Conservation (phyloP, 2,113 vertebrate species). For the Barnardius zonarius region DNA sequence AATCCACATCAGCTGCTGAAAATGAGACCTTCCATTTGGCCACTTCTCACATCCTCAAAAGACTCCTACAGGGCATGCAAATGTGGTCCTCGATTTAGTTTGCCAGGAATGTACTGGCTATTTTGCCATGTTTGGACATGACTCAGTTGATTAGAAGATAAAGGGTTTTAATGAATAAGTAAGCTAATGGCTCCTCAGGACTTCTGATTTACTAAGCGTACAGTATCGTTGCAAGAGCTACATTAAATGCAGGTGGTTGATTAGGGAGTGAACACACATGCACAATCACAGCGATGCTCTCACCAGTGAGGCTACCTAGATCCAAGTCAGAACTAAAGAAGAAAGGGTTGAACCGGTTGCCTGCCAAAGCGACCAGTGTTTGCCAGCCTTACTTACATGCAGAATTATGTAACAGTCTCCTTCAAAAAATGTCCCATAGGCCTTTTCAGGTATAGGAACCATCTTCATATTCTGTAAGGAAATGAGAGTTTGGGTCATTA, state of each 20-base stretch:
- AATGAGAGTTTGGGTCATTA: neutral
- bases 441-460: conserved; percentile 79
- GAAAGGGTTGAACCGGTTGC: neutral
- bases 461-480: conserved; percentile 84
- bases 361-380: neutral
- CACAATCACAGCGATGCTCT: neutral
- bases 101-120: neutral
- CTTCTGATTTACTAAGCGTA: neutral
- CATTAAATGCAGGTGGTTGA: neutral
- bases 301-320: neutral
- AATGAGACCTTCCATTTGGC: neutral
- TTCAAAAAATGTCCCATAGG: conserved; percentile 87
- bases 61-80: neutral
- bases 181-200: neutral
- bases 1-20: neutral
- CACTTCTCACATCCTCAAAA: neutral
- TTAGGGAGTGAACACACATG: neutral
- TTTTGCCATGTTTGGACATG: neutral
- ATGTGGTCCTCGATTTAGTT: neutral
- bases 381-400: conserved; percentile 72
- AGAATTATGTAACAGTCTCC: conserved; percentile 89
- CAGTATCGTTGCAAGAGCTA: neutral
- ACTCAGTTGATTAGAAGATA: neutral
- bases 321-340: neutral
- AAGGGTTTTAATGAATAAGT: neutral